A percentile compares a stretch with the other conserved stretches of the same genome.
Conservation (phyloP, 1,140 invertebrate genomes). For the Eciton burchellii region DNA sequence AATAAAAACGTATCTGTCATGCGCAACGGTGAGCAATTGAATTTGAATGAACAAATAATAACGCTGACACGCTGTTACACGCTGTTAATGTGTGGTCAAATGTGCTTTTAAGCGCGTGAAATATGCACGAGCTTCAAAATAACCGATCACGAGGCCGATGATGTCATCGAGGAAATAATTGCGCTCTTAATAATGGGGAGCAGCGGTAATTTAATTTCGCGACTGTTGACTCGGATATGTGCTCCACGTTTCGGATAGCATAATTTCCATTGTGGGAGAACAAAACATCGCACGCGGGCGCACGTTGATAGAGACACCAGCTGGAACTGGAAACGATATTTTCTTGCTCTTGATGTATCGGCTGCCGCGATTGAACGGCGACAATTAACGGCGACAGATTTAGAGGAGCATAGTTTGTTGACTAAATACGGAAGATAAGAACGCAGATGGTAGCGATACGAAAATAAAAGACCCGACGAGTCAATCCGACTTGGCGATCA, state of each 20-base stretch:
- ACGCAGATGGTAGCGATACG: slow-evolving; percentile 2
- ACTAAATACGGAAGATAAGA: slow-evolving; percentile 61
- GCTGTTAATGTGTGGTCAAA: too few relatives aligned
- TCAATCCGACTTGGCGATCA: too few relatives aligned
- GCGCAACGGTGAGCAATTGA: too few relatives aligned
- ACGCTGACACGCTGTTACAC: too few relatives aligned
- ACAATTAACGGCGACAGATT: neutral
- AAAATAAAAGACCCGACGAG: slow-evolving; percentile 1
- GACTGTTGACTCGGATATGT: neutral
- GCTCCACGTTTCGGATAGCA: neutral
- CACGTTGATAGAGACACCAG: neutral
- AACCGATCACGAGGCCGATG: neutral
- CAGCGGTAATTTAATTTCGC: neutral
- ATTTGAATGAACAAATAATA: too few relatives aligned
- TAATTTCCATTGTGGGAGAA: neutral
- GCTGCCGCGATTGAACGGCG: too few relatives aligned
- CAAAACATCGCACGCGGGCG: neutral
- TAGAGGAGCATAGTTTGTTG: slow-evolving; percentile 27
- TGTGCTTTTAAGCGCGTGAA: neutral
- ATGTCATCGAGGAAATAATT: neutral
- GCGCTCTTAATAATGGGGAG: neutral
- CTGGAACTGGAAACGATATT: neutral
- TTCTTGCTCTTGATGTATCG: neutral
- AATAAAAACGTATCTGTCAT: too few relatives aligned
- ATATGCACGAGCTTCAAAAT: neutral